phyloP scores from a whole-genome alignment of 2,113 vertebrate genomes.

The Muscicapa adusta region DNA sequence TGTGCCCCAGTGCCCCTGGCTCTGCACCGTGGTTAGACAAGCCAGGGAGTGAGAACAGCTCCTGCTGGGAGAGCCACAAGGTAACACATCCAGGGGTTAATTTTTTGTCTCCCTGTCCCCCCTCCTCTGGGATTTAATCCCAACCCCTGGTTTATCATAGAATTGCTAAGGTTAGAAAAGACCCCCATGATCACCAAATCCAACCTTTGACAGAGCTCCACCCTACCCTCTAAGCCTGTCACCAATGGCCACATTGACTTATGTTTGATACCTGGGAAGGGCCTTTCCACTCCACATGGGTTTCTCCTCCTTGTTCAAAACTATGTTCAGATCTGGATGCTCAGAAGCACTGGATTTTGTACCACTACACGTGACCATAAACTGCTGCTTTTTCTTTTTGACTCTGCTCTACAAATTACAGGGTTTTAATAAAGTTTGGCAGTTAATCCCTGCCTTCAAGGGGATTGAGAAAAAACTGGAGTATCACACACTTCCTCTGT shows the following conservation, averaged over 20 bases:
- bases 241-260: rapidly evolving
- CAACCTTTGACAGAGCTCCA: not conserved
- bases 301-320: not conserved
- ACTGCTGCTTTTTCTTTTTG: not conserved
- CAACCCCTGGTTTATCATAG: not conserved
- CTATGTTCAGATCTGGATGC: not conserved
- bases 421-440: not conserved
- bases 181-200: not conserved
- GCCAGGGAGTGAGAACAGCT: rapidly evolving
- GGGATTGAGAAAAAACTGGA: not conserved
- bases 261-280: rapidly evolving
- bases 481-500: rapidly evolving
- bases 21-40: rapidly evolving
- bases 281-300: not conserved
- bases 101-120: not conserved
- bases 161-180: not conserved
- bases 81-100: rapidly evolving
- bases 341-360: not conserved
- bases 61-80: not conserved
- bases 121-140: not conserved
- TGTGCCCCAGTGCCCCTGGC: rapidly evolving
- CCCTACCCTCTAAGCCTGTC: not conserved
- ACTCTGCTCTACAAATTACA: not conserved
- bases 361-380: rapidly evolving
- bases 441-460: not conserved